Conservation (phyloP, 1,140 invertebrate species). For the Aphaenogaster ashmeadi region DNA sequence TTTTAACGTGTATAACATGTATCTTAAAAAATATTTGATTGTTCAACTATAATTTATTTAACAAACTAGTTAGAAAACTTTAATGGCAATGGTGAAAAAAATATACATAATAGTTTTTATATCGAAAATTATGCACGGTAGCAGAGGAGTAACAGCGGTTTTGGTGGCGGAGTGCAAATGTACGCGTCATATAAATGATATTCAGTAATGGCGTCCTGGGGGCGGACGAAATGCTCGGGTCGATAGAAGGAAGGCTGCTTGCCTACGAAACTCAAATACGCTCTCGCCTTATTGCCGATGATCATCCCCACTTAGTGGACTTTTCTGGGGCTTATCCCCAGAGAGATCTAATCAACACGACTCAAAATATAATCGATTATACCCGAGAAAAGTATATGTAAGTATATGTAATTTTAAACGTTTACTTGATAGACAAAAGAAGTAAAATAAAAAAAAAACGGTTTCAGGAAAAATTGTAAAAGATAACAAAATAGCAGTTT, state of each 20-base stretch:
- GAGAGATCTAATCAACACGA: constrained; percentile 66
- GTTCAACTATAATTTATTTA: neutral
- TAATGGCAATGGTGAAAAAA: neutral
- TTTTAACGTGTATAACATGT: neutral
- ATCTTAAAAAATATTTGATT: neutral
- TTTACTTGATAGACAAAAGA: neutral
- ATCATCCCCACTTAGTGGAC: constrained; percentile 52
- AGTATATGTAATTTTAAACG: neutral
- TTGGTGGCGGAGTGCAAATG: constrained; percentile 49
- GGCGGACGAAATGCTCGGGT: constrained; percentile 77
- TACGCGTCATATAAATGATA: constrained; percentile 56
- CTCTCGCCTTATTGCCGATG: constrained; percentile 66
- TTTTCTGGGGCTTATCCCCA: constrained; percentile 61
- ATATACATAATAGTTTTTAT: constrained; percentile 57
- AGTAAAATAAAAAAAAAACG: neutral
- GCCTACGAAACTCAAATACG: constrained; percentile 78
- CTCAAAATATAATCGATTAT: constrained; percentile 16
- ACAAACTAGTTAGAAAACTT: constrained; percentile 29
- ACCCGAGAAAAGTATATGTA: neutral
- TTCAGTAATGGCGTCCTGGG: constrained; percentile 81
- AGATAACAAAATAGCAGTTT: neutral
- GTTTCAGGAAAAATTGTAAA: neutral
- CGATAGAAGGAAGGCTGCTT: constrained; percentile 81
- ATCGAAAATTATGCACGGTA: constrained; percentile 63
- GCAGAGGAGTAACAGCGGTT: constrained; percentile 52